Conservation (phyloP, 2,797 vertebrate genomes). For the Mionectes olivaceus region DNA sequence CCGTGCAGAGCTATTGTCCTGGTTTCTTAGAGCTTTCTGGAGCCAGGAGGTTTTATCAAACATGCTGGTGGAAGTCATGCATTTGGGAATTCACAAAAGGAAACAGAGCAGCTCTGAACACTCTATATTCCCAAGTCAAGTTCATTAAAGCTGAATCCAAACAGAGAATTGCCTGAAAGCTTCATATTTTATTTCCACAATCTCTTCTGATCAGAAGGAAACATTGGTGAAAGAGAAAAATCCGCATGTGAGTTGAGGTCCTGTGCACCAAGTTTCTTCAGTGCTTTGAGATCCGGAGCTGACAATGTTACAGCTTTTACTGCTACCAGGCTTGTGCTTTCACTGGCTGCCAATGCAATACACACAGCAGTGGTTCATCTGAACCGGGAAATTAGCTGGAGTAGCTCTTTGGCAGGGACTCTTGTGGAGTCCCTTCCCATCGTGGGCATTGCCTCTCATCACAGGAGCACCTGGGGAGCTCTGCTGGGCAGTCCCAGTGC, state of each 20-base stretch:
- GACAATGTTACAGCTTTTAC: neutral
- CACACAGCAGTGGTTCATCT: neutral
- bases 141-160: neutral
- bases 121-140: neutral
- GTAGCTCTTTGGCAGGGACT: neutral
- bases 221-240: neutral
- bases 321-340: neutral
- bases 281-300: neutral
- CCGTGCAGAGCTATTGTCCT: neutral
- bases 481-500: rapidly evolving
- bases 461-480: neutral
- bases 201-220: neutral
- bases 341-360: neutral
- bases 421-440: neutral
- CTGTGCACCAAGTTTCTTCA: neutral
- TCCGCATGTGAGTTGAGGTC: neutral
- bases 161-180: neutral
- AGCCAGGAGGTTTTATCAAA: neutral
- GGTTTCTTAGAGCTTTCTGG: neutral
- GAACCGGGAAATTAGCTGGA: neutral
- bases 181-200: neutral
- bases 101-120: neutral
- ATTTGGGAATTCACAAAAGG: neutral
- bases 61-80: neutral
- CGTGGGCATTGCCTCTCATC: neutral